Percentiles rank a stretch among this genome's conserved stretches.
phyloP scores from a whole-genome alignment of 2,888 invertebrate genomes.

The Apoderus coryli region DNA sequence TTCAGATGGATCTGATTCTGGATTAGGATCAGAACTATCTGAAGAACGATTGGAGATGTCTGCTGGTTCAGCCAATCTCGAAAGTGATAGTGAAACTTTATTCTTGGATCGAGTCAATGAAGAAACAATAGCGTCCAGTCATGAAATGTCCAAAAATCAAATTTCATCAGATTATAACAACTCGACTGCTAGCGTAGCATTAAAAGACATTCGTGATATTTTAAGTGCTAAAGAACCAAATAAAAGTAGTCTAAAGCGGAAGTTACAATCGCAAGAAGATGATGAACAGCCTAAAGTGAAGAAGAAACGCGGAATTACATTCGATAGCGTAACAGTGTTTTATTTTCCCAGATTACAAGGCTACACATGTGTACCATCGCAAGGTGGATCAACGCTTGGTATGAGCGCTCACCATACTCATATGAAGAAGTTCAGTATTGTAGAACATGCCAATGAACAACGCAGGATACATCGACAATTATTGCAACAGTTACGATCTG shows the following conservation, averaged over 20 bases:
- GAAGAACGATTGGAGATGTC: slow-evolving; percentile 38
- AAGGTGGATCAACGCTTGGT: slow-evolving; percentile 82
- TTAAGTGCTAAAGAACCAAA: too few relatives aligned
- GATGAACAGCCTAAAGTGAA: slow-evolving; percentile 40
- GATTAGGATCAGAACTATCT: slow-evolving; percentile 59
- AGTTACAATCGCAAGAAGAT: slow-evolving; percentile 34
- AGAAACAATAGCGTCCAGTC: too few relatives aligned
- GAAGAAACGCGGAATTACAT: slow-evolving; percentile 69
- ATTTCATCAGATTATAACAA: too few relatives aligned
- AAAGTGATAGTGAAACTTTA: slow-evolving; percentile 39
- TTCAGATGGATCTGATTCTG: slow-evolving; percentile 75
- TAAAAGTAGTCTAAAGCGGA: slow-evolving; percentile 59
- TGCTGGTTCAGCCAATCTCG: slow-evolving; percentile 20
- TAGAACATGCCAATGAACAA: slow-evolving; percentile 82
- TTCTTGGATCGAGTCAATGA: too few relatives aligned
- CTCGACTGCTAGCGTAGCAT: too few relatives aligned
- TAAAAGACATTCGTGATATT: too few relatives aligned
- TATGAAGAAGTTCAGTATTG: slow-evolving; percentile 63
- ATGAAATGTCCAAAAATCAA: too few relatives aligned
- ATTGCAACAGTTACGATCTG: slow-evolving; percentile 54
- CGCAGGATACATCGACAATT: slow-evolving; percentile 71
- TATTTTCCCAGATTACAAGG: slow-evolving; percentile 91
- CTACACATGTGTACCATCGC: slow-evolving; percentile 81
- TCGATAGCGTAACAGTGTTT: slow-evolving; percentile 85
- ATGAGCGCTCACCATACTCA: slow-evolving; percentile 68